These are phyloP conservation scores for Ciconia stormi DNA, from an alignment of 2,113 vertebrate genomes.

Conservation along the genomic window DNA sequence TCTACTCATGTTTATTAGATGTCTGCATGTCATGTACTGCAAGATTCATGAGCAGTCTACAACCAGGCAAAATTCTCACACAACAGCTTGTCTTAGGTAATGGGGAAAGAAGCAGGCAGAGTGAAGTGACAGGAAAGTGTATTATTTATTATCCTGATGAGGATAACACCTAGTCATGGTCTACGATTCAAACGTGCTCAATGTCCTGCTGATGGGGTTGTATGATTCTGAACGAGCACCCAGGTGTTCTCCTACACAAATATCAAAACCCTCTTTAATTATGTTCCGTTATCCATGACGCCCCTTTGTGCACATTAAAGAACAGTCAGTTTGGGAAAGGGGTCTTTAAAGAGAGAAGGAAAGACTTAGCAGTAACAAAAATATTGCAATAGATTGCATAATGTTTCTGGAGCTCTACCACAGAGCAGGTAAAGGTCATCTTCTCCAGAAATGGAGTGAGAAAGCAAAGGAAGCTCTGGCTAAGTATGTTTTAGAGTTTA, in stretches of 20 bases:
- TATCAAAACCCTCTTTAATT: neutral
- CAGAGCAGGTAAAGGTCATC: conserved; percentile 13
- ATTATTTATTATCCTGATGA: conserved; percentile 41
- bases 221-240: neutral
- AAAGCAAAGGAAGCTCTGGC: neutral
- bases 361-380: neutral
- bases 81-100: conserved; percentile 54
- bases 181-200: neutral
- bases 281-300: neutral
- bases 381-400: neutral
- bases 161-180: neutral
- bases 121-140: conserved; percentile 2
- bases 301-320: neutral
- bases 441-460: neutral
- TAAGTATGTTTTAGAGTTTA: neutral
- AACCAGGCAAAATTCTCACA: conserved; percentile 34
- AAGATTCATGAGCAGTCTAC: conserved; percentile 52
- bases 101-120: neutral
- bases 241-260: neutral
- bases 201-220: neutral
- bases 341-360: neutral
- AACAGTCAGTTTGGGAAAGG: neutral
- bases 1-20: conserved; percentile 34
- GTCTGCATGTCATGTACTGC: conserved; percentile 36
- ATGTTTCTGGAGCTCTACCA: neutral